These are phyloP conservation scores for Geotrupes spiniger DNA, from an alignment of 2,888 invertebrate genomes.

Conservation along the genomic window DNA sequence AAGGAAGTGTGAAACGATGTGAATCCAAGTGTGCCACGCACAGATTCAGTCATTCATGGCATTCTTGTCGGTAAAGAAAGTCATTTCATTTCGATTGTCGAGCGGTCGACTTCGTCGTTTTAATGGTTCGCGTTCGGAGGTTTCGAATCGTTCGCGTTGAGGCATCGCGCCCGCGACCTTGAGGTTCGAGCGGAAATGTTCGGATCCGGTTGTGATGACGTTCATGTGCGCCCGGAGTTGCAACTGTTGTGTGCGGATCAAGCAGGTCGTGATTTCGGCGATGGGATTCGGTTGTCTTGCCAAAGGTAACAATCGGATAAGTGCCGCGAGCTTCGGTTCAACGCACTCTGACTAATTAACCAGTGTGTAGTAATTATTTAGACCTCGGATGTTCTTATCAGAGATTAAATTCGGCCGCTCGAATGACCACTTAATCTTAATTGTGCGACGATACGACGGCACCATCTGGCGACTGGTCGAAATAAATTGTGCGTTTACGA, in stretches of 20 bases:
- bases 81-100: slow-evolving; percentile 10
- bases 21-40: slow-evolving; percentile 37
- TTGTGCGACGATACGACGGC: too few species aligned
- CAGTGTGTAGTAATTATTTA: not conserved
- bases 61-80: slow-evolving; percentile 20
- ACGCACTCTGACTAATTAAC: slow-evolving; percentile 1
- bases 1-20: slow-evolving; percentile 38
- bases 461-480: too few species aligned
- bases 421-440: too few species aligned
- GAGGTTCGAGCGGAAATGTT: slow-evolving; percentile 4
- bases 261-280: slow-evolving; percentile 37
- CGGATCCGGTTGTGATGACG: slow-evolving; percentile 30
- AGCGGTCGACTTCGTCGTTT: slow-evolving; percentile 8
- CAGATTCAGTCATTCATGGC: slow-evolving; percentile 20
- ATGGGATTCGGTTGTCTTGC: slow-evolving; percentile 42
- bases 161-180: not conserved
- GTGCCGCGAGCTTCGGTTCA: slow-evolving; percentile 10
- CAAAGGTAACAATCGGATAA: slow-evolving; percentile 29
- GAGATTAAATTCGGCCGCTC: too few species aligned
- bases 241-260: slow-evolving; percentile 37
- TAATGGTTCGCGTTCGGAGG: slow-evolving; percentile 13
- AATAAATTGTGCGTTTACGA: too few species aligned
- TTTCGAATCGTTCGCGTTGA: slow-evolving; percentile 14
- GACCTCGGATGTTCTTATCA: not conserved
- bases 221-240: slow-evolving; percentile 30